These are phyloP conservation scores for Diphyllodes magnificus DNA, from an alignment of 2,113 vertebrate species.

Conservation along the genomic window DNA sequence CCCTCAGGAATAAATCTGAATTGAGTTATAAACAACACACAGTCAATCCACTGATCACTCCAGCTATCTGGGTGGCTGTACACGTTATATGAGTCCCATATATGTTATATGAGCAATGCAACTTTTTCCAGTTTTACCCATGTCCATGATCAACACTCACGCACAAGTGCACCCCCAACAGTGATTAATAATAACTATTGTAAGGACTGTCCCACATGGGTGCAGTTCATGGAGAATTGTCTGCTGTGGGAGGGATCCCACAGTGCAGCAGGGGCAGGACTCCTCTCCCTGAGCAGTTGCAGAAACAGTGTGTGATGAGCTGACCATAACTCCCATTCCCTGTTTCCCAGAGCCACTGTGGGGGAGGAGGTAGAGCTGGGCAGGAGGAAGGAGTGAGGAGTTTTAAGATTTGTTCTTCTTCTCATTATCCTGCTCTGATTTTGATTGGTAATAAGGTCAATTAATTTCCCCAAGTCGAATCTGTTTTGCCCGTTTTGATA, in stretches of 20 bases:
- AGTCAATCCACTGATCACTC: background rate
- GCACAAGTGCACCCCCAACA: background rate
- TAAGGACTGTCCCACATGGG: background rate
- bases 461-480: background rate
- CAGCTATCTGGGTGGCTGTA: background rate
- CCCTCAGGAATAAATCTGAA: background rate
- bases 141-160: background rate
- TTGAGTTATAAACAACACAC: background rate
- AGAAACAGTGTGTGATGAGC: accelerated
- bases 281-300: background rate
- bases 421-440: background rate
- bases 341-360: background rate
- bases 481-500: background rate
- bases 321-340: background rate
- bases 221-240: background rate
- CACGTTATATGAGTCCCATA: background rate
- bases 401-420: background rate
- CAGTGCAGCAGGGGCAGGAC: background rate
- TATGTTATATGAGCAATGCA: background rate
- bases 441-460: background rate
- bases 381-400: background rate
- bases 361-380: background rate
- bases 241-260: background rate
- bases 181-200: background rate
- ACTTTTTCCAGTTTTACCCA: background rate